Evolutionary conservation across 2,888 invertebrate species (phyloP).

Genomic region (Acrocyrtus sp.): DNA sequence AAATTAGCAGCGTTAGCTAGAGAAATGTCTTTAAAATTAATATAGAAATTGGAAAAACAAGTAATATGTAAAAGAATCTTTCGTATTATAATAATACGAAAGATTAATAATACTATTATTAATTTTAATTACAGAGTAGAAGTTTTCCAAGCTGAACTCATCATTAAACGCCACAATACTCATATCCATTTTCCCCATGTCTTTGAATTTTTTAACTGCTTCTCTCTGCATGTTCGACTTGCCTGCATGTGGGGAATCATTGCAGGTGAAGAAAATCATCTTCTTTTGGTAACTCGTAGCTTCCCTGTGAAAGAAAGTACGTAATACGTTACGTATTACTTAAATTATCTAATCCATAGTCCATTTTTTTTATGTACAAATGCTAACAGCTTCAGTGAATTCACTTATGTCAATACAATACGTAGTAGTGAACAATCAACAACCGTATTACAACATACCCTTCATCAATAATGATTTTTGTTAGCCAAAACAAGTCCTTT

Average conservation of each 20-base stretch:
- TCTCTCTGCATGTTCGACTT: conserved; percentile 45
- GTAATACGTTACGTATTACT: conserved; percentile 2
- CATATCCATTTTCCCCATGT: conserved; percentile 59
- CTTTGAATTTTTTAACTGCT: conserved; percentile 54
- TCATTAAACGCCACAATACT: conserved; percentile 54
- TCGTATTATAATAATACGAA: too few species aligned
- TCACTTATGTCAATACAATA: too few species aligned
- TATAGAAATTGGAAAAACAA: too few species aligned
- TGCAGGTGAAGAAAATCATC: conserved; percentile 56
- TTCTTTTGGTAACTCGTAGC: conserved; percentile 51
- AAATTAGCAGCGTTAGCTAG: too few species aligned
- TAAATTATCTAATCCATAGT: neutral
- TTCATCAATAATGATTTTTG: conserved; percentile 56
- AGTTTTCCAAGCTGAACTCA: conserved; percentile 46
- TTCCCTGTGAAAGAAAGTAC: conserved; percentile 47
- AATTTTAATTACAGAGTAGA: conserved; percentile 39
- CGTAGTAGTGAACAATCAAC: too few species aligned
- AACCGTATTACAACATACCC: too few species aligned
- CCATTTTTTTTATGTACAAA: neutral
- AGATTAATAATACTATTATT: neutral
- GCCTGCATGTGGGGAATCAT: conserved; percentile 56
- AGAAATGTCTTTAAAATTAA: too few species aligned
- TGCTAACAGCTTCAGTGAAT: neutral
- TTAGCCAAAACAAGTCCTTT: conserved; percentile 59
- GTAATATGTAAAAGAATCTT: too few species aligned